Conservation (phyloP, 2,797 vertebrate genomes). For the Hafferia zeledoni region DNA sequence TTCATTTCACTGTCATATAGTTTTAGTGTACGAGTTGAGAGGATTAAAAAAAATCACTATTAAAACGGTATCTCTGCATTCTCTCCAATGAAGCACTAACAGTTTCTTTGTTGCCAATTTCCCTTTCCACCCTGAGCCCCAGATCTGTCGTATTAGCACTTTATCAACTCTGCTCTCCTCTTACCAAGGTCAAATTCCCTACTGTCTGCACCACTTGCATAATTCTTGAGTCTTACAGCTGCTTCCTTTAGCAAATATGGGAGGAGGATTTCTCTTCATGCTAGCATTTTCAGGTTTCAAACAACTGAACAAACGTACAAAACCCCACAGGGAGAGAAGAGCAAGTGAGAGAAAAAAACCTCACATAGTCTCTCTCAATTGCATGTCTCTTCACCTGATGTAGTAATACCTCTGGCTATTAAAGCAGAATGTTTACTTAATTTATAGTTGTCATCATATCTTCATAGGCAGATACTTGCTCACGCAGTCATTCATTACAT, state of each 20-base stretch:
- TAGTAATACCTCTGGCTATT: background rate
- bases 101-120: background rate
- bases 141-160: background rate
- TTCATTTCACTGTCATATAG: background rate
- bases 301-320: background rate
- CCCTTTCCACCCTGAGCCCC: background rate
- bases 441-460: background rate
- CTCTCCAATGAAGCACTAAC: background rate
- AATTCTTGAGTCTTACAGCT: background rate
- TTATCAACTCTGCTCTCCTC: background rate
- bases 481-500: background rate
- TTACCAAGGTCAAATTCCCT: conserved; percentile 6
- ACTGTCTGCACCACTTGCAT: background rate
- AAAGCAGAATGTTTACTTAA: background rate
- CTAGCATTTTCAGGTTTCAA: background rate
- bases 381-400: background rate
- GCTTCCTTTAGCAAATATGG: background rate
- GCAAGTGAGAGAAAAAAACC: background rate
- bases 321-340: background rate
- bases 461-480: background rate
- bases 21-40: background rate
- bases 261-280: background rate
- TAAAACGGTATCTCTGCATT: background rate
- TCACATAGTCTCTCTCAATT: background rate
- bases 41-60: background rate